phyloP scores from a whole-genome alignment of 1,140 invertebrate genomes.

The Zaprionus lachaisei region DNA sequence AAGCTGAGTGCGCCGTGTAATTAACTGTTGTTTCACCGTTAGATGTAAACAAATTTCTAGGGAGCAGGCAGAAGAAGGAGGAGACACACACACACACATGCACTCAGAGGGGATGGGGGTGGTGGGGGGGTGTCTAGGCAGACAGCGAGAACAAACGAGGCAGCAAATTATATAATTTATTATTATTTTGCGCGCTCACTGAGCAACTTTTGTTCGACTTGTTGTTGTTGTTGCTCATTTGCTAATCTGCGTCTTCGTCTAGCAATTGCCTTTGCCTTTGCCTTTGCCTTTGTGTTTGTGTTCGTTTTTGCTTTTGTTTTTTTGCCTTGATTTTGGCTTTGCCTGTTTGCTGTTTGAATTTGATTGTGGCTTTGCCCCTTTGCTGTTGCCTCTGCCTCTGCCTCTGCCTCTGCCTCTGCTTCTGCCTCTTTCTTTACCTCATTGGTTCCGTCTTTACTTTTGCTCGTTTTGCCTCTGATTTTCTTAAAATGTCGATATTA shows the following conservation, averaged over 20 bases:
- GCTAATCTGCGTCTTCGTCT: conserved; percentile 65
- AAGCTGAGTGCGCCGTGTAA: conserved; percentile 23
- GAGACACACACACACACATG: conserved; percentile 1
- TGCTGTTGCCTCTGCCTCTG: too few relatives aligned
- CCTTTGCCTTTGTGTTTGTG: conserved; percentile 36
- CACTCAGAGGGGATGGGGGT: background rate
- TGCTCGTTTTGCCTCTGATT: too few relatives aligned
- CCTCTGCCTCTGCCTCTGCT: too few relatives aligned
- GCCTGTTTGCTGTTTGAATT: conserved; percentile 29
- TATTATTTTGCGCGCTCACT: conserved; percentile 51
- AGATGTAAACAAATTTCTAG: conserved; percentile 43
- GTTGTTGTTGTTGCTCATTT: conserved; percentile 30
- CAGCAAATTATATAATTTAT: conserved; percentile 78
- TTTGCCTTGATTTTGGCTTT: conserved; percentile 34
- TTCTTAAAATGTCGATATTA: too few relatives aligned
- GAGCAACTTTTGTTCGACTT: conserved; percentile 22
- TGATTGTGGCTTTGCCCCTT: conserved; percentile 10
- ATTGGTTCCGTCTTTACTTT: too few relatives aligned
- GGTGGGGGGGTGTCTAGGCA: conserved; percentile 12
- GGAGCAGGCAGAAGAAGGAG: background rate
- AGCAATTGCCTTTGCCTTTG: conserved; percentile 59
- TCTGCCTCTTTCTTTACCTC: too few relatives aligned
- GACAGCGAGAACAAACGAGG: conserved; percentile 36
- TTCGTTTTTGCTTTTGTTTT: conserved; percentile 35
- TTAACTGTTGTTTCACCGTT: conserved; percentile 33